phyloP scores from a whole-genome alignment of 2,113 vertebrate genomes.

The Monarcha castaneiventris region DNA sequence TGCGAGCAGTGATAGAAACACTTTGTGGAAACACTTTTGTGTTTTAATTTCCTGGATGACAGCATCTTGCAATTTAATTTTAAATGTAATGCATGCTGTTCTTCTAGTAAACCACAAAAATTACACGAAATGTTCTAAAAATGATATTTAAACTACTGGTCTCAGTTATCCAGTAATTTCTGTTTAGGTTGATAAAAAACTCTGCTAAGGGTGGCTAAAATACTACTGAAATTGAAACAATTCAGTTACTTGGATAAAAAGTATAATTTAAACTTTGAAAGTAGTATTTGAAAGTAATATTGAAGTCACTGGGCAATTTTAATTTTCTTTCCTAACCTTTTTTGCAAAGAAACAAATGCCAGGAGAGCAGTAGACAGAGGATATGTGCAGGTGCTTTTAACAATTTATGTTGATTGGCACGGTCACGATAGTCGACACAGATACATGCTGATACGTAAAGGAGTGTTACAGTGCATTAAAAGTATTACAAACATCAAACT shows the following conservation, averaged over 20 bases:
- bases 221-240: background rate
- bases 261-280: background rate
- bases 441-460: slow-evolving; percentile 92
- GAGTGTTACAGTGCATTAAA: slow-evolving; percentile 91
- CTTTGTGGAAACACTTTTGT: background rate
- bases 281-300: background rate
- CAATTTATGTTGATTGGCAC: slow-evolving; percentile 94
- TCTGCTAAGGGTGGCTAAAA: background rate
- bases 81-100: background rate
- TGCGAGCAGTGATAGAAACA: background rate
- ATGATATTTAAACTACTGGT: background rate
- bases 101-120: background rate
- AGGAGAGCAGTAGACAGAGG: slow-evolving; percentile 89
- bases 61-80: background rate
- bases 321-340: slow-evolving; percentile 54
- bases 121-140: background rate
- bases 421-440: slow-evolving; percentile 90
- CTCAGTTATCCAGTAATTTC: background rate
- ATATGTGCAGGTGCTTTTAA: slow-evolving; percentile 84
- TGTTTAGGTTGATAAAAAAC: background rate
- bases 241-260: background rate
- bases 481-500: slow-evolving; percentile 92
- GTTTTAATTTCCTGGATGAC: background rate
- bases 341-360: slow-evolving; percentile 87
- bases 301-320: background rate